These are phyloP conservation scores for Gallinago paraguaiae DNA, from an alignment of 2,113 vertebrate genomes.

Conservation along the genomic window DNA sequence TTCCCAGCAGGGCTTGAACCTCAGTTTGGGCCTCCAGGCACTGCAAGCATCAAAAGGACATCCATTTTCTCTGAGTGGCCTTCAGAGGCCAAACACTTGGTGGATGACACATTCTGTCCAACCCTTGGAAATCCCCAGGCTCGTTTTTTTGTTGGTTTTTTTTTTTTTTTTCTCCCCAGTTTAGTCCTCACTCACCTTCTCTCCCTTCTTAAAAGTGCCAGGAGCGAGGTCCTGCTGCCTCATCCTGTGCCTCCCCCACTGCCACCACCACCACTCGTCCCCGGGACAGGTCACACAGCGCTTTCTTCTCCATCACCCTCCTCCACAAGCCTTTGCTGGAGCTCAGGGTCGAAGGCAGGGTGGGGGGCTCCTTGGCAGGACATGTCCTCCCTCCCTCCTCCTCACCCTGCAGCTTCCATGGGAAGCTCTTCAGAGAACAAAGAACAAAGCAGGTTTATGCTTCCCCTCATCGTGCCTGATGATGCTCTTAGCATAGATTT, in stretches of 20 bases:
- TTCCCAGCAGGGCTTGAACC: slow-evolving; percentile 42
- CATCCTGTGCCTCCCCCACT: neutral
- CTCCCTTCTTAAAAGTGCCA: neutral
- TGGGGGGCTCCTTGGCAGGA: neutral
- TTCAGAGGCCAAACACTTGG: neutral
- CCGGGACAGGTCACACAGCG: rapidly evolving
- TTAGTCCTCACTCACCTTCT: neutral
- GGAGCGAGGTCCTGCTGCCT: neutral
- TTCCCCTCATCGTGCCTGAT: neutral
- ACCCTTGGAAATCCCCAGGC: neutral
- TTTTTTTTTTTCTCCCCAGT: no score
- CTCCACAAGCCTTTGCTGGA: neutral
- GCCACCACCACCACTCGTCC: neutral
- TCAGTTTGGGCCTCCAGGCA: neutral
- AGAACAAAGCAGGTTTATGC: neutral
- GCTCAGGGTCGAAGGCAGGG: rapidly evolving
- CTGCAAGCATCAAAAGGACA: neutral
- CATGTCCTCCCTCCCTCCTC: neutral
- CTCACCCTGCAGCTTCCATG: neutral
- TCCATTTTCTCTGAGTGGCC: neutral
- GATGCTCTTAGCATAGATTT: neutral
- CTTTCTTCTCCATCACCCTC: neutral
- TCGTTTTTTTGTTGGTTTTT: rapidly evolving
- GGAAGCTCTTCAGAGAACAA: neutral
- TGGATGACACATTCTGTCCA: neutral